Conservation (phyloP, 2,113 vertebrate genomes). For the Chaetops frenatus region DNA sequence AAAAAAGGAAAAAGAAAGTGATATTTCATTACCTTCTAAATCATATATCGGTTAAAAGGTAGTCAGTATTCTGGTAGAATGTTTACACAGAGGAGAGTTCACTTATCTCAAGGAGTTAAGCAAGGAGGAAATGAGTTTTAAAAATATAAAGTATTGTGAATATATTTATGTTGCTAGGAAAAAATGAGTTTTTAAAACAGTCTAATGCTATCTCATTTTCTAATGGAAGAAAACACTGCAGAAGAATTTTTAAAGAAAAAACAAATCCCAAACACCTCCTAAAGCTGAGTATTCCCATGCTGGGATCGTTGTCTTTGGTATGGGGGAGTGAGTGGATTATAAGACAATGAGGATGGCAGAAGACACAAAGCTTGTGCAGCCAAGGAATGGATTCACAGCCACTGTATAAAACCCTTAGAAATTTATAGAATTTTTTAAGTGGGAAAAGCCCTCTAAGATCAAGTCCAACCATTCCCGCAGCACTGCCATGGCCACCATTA, state of each 20-base stretch:
- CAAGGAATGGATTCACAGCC: neutral
- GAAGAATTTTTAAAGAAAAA: neutral
- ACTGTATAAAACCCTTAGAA: neutral
- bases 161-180: neutral
- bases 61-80: constrained; percentile 35
- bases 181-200: neutral
- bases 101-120: constrained; percentile 18
- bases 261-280: neutral
- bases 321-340: neutral
- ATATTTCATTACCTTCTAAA: constrained; percentile 62
- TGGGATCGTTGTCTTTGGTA: neutral
- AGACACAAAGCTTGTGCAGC: neutral
- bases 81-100: constrained; percentile 17
- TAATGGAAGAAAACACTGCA: neutral
- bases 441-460: neutral
- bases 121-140: constrained; percentile 27
- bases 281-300: neutral
- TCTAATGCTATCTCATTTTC: neutral
- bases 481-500: neutral
- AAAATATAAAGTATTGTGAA: neutral
- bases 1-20: neutral
- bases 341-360: neutral
- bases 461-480: neutral
- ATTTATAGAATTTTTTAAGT: neutral
- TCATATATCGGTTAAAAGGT: constrained; percentile 16